Percentiles rank a stretch among this genome's conserved stretches.
These are phyloP conservation scores for Tautogolabrus adspersus DNA, from an alignment of 2,113 vertebrate species.

Conservation along the genomic window DNA sequence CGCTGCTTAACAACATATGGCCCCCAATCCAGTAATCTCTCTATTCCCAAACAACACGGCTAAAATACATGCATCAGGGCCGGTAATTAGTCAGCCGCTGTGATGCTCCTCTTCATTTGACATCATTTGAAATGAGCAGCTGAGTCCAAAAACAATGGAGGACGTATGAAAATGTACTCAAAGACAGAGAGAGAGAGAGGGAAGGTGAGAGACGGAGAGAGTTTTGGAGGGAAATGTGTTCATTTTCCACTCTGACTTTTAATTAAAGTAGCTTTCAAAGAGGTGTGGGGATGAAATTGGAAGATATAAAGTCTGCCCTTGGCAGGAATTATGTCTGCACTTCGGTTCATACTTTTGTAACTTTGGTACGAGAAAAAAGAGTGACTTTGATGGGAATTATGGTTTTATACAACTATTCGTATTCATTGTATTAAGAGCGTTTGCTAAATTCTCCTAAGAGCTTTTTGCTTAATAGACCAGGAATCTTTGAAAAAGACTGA, in stretches of 20 bases:
- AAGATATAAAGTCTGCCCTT: constrained; percentile 61
- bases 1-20: constrained; percentile 61
- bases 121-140: constrained; percentile 61
- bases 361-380: constrained; percentile 13
- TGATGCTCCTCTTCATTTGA: constrained; percentile 46
- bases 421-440: no score
- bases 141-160: constrained; percentile 35
- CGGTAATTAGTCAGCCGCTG: constrained; percentile 62
- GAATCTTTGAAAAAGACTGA: no score
- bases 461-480: no score
- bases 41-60: constrained; percentile 57
- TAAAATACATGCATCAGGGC: constrained; percentile 36
- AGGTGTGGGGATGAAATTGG: constrained; percentile 43
- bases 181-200: background rate
- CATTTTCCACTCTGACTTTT: constrained; percentile 54
- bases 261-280: constrained; percentile 59
- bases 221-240: constrained; percentile 37
- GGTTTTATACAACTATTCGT: no score
- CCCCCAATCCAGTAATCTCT: constrained; percentile 72
- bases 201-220: background rate
- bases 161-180: constrained; percentile 23
- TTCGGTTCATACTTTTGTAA: constrained; percentile 43
- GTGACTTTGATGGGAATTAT: constrained; percentile 55
- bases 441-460: no score
- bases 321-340: constrained; percentile 50